Evolutionary conservation across 2,113 vertebrate genomes (phyloP), one percentile per base, ranked within the genome.

Genomic region (Aptenodytes forsteri): DNA sequence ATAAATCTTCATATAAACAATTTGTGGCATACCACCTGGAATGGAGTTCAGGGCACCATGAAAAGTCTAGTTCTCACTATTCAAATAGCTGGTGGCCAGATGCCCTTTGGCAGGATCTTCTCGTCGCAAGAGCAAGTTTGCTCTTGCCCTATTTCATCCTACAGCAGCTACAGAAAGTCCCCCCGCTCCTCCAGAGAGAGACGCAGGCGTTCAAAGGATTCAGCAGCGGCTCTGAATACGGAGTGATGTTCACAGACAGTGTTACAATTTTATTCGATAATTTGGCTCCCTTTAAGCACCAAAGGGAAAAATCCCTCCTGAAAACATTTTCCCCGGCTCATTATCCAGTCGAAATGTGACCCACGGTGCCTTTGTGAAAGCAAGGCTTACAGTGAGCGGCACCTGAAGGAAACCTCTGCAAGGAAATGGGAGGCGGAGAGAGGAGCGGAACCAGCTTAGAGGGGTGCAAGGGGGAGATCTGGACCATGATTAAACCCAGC

Each of bases 131-230:
- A 78, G 9, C 30, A 87, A 67, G 80, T 81, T 90, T 81, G 21
- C 7, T 69, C 18, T 72, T 88, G 70, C 34, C 22, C 21, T 38
- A 2, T 49, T 94, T 69, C 77, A 61, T 72, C 50, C 34, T 42
- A 16, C 14, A 56, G 36, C 30, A 52, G 5, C 29, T 66, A 32
- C 38, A 47, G 42, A 58, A 83, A 17, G 7, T 26, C 7, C 13
- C 1, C 20, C 3, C 4, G 1, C 25, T 50, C 13, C 34, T 73
- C 46, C 0, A 3, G 52, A 81, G 69, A 61, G 32, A 78, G 67
- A 10, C 11, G 5, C 0, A 0, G 58, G 32, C 2, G 0, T 72
- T 38, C 8, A 0, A 83, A 83, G 44, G 19, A 12, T 46, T 78
- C 69, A 44, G 40, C 26, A 47, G 21, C 16, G 1, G 10, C 26